These are phyloP conservation scores for Ptychoptera albimana DNA, from an alignment of 2,888 invertebrate genomes.

Conservation along the genomic window DNA sequence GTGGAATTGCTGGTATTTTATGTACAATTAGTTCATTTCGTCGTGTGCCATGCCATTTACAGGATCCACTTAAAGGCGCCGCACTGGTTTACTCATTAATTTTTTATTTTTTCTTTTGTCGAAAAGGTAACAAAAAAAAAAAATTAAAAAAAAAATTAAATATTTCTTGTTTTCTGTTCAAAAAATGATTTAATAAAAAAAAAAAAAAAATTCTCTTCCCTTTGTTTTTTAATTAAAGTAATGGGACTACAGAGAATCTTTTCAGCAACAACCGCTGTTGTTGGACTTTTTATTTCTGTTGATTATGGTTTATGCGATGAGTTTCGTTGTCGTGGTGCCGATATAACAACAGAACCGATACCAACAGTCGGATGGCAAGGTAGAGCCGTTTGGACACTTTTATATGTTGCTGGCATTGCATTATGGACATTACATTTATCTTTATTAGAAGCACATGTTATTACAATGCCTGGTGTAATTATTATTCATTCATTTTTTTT, in stretches of 20 bases:
- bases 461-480: conserved; percentile 11
- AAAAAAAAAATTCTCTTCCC: no score
- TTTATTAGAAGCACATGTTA: conserved; percentile 16
- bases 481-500: neutral
- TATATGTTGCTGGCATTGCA: conserved; percentile 36
- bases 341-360: conserved; percentile 19
- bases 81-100: conserved; percentile 38
- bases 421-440: conserved; percentile 33
- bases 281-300: conserved; percentile 41
- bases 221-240: no score
- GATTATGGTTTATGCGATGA: conserved; percentile 44
- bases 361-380: conserved; percentile 29
- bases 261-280: conserved; percentile 40
- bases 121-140: conserved; percentile 41
- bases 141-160: no score
- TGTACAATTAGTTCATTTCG: conserved; percentile 14
- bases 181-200: no score
- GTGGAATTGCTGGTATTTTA: conserved; percentile 15
- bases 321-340: conserved; percentile 39
- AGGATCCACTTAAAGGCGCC: conserved; percentile 42
- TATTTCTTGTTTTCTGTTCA: no score
- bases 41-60: conserved; percentile 40
- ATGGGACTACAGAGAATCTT: conserved; percentile 42
- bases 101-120: conserved; percentile 42
- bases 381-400: conserved; percentile 38